Percentiles rank a stretch among this genome's conserved stretches.
These are phyloP conservation scores for Ianthella basta DNA, from an alignment of 37 sponge, comb jelly and placozoan genomes.

Conservation along the genomic window DNA sequence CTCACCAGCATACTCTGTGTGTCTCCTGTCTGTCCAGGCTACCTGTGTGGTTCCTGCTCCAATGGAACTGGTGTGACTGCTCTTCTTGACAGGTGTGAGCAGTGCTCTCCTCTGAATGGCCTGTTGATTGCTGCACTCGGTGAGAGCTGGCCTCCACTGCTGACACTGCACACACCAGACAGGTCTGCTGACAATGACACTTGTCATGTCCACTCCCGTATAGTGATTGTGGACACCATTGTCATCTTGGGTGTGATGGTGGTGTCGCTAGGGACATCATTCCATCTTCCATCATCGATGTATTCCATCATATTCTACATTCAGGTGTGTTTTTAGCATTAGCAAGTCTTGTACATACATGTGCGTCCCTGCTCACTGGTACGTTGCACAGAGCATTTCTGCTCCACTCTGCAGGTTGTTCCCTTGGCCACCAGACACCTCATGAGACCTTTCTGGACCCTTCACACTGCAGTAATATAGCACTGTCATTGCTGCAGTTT, in stretches of 20 bases:
- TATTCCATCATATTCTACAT: conserved; percentile 22
- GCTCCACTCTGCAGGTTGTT: not conserved
- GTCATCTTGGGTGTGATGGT: conserved; percentile 18
- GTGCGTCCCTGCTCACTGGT: too few species aligned
- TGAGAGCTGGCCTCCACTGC: not conserved
- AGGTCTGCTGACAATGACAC: not conserved
- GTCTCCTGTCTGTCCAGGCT: conserved; percentile 14
- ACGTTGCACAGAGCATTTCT: too few species aligned
- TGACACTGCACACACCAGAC: not conserved
- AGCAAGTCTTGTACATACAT: too few species aligned
- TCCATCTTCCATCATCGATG: conserved; percentile 3
- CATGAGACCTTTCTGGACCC: not conserved
- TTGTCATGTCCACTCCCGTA: not conserved
- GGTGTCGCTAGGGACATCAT: conserved; percentile 10
- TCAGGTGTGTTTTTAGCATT: conserved; percentile 3
- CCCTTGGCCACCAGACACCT: not conserved
- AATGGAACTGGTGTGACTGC: conserved; percentile 27
- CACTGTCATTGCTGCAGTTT: too few species aligned
- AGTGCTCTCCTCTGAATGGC: conserved; percentile 34
- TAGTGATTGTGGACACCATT: not conserved
- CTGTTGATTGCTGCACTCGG: conserved; percentile 37
- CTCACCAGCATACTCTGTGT: not conserved
- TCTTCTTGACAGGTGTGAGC: conserved; percentile 54
- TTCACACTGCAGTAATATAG: not conserved
- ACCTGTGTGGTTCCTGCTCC: conserved; percentile 37